Evolutionary conservation across 2,888 invertebrate species (phyloP).

Genomic region (Dusona sp.): DNA sequence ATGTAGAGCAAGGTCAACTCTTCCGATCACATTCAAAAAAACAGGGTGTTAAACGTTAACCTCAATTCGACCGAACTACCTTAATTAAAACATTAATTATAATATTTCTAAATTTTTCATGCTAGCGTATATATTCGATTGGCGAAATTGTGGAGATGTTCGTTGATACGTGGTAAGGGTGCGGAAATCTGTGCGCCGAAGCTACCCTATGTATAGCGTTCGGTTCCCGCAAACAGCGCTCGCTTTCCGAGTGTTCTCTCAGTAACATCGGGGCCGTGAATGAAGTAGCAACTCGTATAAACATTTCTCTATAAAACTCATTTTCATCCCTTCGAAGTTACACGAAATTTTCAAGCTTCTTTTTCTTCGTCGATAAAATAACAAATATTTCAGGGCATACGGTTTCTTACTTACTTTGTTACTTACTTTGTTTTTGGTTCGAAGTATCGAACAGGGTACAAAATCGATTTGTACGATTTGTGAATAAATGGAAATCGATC

Average conservation of each 20-base stretch:
- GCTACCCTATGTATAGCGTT: conserved; percentile 27
- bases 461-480: not conserved
- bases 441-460: not conserved
- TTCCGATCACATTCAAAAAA: no score
- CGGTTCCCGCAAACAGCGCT: conserved; percentile 21
- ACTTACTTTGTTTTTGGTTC: no score
- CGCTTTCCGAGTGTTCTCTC: conserved; percentile 41
- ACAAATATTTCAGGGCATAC: not conserved
- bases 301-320: conserved; percentile 3
- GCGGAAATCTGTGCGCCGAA: conserved; percentile 61
- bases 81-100: not conserved
- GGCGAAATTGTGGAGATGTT: conserved; percentile 24
- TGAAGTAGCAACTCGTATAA: conserved; percentile 49
- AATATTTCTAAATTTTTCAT: not conserved
- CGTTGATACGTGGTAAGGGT: conserved; percentile 36
- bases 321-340: conserved; percentile 2
- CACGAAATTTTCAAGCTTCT: conserved; percentile 8
- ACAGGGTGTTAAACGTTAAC: no score
- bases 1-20: no score
- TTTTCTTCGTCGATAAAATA: not conserved
- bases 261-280: conserved; percentile 60
- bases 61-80: no score
- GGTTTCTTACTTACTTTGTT: no score
- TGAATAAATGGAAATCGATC: no score
- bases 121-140: not conserved